Base-by-base conservation (phyloP, 2,797 vertebrate species). In the Sebastes umbrosus region DNA sequence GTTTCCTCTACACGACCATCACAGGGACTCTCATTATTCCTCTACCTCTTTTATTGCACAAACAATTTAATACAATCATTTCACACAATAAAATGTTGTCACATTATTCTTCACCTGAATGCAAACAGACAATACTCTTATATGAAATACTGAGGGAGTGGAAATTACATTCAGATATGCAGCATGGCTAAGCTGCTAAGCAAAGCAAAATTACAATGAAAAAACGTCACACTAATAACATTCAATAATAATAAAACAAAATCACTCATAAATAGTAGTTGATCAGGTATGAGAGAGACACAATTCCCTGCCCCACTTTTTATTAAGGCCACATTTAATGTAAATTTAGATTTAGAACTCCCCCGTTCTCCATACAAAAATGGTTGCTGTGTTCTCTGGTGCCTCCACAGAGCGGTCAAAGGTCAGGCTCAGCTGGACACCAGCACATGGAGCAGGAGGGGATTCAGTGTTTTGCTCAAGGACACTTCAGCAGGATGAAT, bases 31-130 rank as follows among this genome's bases (percentile, higher is more conserved):
- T 60, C 16, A 9, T 22, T 18, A 22, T 54, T 36, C 1, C 6
- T 73, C 62, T 13, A 39, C 67, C 14, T 32, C 24, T 60, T 76
- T 83, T 65, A 82, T 78, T 83, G 6, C 70, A 70, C 54, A 62
- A 54, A 69, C 8, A 64, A 54, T 8, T 22, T 1, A 22, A 24
- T 36, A 77, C 55, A 75, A 55, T 71, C 50, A 67, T 27, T 5
- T 65, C 11, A 65, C 6, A 78, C 34, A 71, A 59, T 31, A 25
- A 10, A 4, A 73, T 46, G 3, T 4, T 59, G 39, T 71, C 25
- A 57, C 58, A 39, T 31, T 46, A 25, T 43, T 66, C 5, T 63
- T 68, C 24, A 73, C 16, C n/a, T 75, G 24, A 60, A 59, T 70
- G 5, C 24, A 58, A 54, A 70, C 6, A 39, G 43, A 60, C 10